These are phyloP conservation scores for Dendrolimus punctatus DNA, from an alignment of 1,140 invertebrate species.

Conservation along the genomic window DNA sequence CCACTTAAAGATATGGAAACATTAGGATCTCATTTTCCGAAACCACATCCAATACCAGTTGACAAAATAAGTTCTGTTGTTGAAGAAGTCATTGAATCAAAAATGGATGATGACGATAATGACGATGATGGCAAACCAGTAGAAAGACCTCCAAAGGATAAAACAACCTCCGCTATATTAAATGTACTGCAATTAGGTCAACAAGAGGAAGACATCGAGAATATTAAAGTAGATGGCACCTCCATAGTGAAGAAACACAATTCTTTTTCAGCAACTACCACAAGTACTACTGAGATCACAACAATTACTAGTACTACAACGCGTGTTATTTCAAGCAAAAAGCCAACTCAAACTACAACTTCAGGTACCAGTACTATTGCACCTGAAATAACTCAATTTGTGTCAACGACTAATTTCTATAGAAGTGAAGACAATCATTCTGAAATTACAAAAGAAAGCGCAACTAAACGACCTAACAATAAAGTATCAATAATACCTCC, in stretches of 20 bases:
- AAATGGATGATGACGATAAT: constrained; percentile 39
- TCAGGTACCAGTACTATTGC: constrained; percentile 5
- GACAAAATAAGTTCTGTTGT: constrained; percentile 75
- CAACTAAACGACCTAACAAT: constrained; percentile 58
- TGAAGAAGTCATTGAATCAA: constrained; percentile 33
- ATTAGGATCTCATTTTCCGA: constrained; percentile 68
- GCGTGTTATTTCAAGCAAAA: background rate
- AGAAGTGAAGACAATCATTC: constrained; percentile 19
- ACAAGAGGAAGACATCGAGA: constrained; percentile 48
- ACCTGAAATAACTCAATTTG: background rate
- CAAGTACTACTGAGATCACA: background rate
- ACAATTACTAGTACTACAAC: background rate
- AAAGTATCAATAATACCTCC: constrained; percentile 61
- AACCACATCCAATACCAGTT: constrained; percentile 77
- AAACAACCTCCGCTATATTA: constrained; percentile 55
- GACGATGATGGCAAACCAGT: constrained; percentile 59
- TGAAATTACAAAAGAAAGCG: constrained; percentile 37
- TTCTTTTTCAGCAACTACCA: constrained; percentile 15
- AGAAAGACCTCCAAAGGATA: constrained; percentile 64
- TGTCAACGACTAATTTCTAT: too few species aligned
- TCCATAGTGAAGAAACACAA: constrained; percentile 60
- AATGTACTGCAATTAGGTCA: constrained; percentile 52
- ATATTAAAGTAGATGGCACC: constrained; percentile 54
- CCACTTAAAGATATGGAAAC: constrained; percentile 68
- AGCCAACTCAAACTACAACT: constrained; percentile 4